phyloP scores from a whole-genome alignment of 2,888 invertebrate species.

The Mesopsocus fuscifrons region DNA sequence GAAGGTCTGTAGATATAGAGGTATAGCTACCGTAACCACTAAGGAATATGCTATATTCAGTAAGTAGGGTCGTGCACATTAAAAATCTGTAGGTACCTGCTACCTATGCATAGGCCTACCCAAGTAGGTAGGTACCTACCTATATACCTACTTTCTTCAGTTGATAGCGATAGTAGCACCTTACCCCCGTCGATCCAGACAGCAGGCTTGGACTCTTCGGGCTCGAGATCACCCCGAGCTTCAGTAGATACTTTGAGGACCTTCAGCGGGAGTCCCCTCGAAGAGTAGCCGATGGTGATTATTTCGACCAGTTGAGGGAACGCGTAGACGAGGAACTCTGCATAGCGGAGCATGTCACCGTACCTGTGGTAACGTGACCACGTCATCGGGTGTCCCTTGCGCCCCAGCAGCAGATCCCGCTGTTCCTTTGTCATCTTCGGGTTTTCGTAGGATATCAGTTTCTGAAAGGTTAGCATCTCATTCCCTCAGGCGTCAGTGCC shows the following conservation, averaged over 20 bases:
- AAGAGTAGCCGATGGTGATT: slow-evolving; percentile 50
- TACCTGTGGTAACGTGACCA: slow-evolving; percentile 54
- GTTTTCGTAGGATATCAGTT: slow-evolving; percentile 47
- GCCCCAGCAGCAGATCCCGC: slow-evolving; percentile 33
- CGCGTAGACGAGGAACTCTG: slow-evolving; percentile 48
- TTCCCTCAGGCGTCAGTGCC: too few relatives aligned
- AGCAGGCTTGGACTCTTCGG: slow-evolving; percentile 20
- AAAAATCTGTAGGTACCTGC: too few relatives aligned
- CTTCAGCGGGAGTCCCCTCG: slow-evolving; percentile 54
- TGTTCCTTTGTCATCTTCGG: slow-evolving; percentile 41
- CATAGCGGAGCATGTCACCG: slow-evolving; percentile 41
- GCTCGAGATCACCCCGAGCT: slow-evolving; percentile 15
- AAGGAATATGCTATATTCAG: too few relatives aligned
- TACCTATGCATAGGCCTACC: too few relatives aligned
- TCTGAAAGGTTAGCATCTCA: too few relatives aligned
- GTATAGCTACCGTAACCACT: too few relatives aligned
- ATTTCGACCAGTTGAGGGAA: slow-evolving; percentile 55
- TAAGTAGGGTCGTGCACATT: too few relatives aligned
- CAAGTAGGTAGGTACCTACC: too few relatives aligned
- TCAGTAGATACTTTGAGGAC: slow-evolving; percentile 26
- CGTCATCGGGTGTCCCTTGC: slow-evolving; percentile 42
- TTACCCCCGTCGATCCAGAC: slow-evolving; percentile 29
- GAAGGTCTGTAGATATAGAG: too few relatives aligned
- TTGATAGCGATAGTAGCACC: background rate
- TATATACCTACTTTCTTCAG: too few relatives aligned